Evolutionary conservation across 2,888 invertebrate genomes (phyloP).

Genomic region (Lumbricus terrestris): DNA sequence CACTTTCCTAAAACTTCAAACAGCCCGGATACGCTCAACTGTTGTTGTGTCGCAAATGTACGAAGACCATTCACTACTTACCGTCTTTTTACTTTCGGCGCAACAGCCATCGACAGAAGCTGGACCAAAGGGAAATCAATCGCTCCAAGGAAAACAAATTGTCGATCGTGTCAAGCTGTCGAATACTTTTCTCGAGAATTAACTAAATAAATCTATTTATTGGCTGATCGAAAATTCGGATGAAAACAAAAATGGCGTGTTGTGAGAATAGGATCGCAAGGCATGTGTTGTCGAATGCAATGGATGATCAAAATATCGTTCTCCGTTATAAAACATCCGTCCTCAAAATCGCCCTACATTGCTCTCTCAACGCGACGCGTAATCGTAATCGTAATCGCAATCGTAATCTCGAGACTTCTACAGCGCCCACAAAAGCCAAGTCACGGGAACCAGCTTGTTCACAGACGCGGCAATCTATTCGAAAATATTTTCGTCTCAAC

Average conservation of each 20-base stretch:
- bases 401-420: too few species aligned
- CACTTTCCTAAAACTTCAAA: background rate
- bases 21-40: background rate
- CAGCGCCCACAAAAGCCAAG: too few species aligned
- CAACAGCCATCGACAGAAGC: slow-evolving; percentile 7
- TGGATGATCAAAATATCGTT: background rate
- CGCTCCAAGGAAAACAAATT: background rate
- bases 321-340: background rate
- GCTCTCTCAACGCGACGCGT: background rate
- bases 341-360: background rate
- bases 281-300: background rate
- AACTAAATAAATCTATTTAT: background rate
- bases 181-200: background rate
- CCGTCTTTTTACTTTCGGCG: background rate
- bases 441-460: too few species aligned
- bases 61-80: too few species aligned
- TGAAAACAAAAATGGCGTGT: background rate
- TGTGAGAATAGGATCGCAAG: background rate
- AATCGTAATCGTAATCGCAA: too few species aligned
- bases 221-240: background rate
- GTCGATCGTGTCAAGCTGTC: background rate
- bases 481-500: too few species aligned
- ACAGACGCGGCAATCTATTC: too few species aligned
- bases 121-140: background rate
- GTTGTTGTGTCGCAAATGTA: too few species aligned